Conservation (phyloP, 2,888 invertebrate genomes). For the Pyrgus malvae region DNA sequence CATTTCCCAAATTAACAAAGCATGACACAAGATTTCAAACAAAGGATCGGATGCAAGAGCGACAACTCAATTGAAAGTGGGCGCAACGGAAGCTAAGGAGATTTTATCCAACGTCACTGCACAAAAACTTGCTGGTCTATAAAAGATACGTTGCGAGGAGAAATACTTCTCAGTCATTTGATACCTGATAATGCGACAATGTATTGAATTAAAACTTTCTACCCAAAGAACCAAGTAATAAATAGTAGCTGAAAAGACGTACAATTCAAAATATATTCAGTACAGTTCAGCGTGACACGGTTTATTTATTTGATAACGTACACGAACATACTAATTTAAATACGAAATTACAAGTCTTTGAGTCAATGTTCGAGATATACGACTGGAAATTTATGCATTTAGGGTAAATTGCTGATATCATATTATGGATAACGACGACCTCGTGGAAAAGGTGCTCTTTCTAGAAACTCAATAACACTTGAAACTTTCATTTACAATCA, state of each 20-base stretch:
- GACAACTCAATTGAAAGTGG: conserved; percentile 27
- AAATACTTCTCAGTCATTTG: conserved; percentile 13
- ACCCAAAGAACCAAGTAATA: conserved; percentile 1
- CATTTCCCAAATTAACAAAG: background rate
- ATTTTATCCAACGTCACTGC: conserved; percentile 19
- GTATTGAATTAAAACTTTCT: conserved; percentile 9
- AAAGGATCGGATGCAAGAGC: conserved; percentile 21
- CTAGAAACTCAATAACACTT: background rate
- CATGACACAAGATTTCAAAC: conserved; percentile 7
- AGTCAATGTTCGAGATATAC: conserved; percentile 12
- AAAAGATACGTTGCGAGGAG: conserved; percentile 17
- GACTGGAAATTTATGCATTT: conserved; percentile 20
- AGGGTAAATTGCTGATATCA: conserved; percentile 20
- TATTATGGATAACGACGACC: conserved; percentile 21
- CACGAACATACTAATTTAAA: conserved; percentile 24
- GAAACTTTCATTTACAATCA: conserved; percentile 4
- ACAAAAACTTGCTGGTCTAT: conserved; percentile 24
- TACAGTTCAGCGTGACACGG: conserved; percentile 7
- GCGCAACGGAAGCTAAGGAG: conserved; percentile 22
- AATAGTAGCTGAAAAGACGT: conserved; percentile 16
- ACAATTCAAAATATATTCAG: background rate
- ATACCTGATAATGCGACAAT: conserved; percentile 20
- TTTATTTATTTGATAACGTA: conserved; percentile 25
- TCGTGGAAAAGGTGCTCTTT: conserved; percentile 8
- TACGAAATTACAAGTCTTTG: conserved; percentile 20